A percentile compares a stretch with the other conserved stretches of the same genome.
Evolutionary conservation across 2,113 vertebrate species (phyloP).

Genomic region (Nothobranchius furzeri): DNA sequence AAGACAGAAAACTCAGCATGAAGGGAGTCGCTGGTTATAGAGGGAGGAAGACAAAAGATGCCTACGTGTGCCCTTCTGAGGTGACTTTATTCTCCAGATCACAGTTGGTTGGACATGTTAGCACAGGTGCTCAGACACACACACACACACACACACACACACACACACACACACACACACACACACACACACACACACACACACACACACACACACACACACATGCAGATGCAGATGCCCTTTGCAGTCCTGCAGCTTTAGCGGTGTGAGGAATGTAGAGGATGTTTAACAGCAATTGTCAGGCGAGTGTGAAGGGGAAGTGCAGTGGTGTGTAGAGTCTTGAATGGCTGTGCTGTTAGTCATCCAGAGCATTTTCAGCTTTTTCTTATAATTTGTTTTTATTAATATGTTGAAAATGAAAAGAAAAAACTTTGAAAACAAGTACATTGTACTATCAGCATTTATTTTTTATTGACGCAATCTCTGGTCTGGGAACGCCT

Average conservation of each 20-base stretch:
- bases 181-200: not conserved
- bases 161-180: no score
- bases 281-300: conserved; percentile 55
- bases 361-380: not conserved
- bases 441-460: no score
- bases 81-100: conserved; percentile 59
- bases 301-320: conserved; percentile 53
- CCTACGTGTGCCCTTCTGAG: conserved; percentile 16
- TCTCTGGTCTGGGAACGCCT: no score
- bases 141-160: conserved; percentile 1
- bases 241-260: conserved; percentile 47
- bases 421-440: no score
- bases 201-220: conserved; percentile 14
- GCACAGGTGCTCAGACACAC: conserved; percentile 63
- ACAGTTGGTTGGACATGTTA: conserved; percentile 59
- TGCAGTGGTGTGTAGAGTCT: conserved; percentile 18
- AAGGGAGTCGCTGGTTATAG: conserved; percentile 3
- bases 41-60: conserved; percentile 10
- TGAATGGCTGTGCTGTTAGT: conserved; percentile 10
- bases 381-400: no score
- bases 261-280: conserved; percentile 68
- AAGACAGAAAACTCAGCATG: conserved; percentile 7
- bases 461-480: no score
- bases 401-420: no score
- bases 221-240: conserved; percentile 21